phyloP scores from a whole-genome alignment of 1,140 invertebrate genomes.

The Ceratitis capitata region DNA sequence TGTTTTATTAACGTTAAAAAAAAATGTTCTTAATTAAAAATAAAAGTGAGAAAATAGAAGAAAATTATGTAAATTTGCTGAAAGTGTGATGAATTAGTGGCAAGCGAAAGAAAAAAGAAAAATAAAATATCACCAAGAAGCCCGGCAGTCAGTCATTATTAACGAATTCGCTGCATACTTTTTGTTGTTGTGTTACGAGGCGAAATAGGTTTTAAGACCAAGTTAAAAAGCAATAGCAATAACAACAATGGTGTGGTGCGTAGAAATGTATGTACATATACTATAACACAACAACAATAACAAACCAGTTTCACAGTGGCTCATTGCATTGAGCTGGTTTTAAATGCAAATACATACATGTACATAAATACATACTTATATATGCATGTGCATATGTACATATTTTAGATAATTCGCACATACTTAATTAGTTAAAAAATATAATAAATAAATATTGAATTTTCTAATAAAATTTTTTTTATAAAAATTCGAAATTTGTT shows the following conservation, averaged over 20 bases:
- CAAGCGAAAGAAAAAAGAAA: not conserved
- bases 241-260: not conserved
- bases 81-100: not conserved
- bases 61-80: not conserved
- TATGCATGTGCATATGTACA: not conserved
- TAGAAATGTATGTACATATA: too few species aligned
- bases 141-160: not conserved
- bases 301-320: slow-evolving; percentile 2
- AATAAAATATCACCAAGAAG: not conserved
- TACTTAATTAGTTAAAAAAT: not conserved
- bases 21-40: not conserved
- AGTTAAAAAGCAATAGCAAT: not conserved
- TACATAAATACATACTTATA: not conserved
- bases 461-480: not conserved
- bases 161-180: slow-evolving; percentile 16
- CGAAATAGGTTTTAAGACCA: slow-evolving; percentile 25
- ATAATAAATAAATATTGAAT: slow-evolving; percentile 15
- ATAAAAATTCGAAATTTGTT: not conserved
- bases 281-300: not conserved
- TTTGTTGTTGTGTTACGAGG: not conserved
- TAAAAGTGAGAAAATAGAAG: not conserved
- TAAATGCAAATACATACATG: not conserved
- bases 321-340: not conserved
- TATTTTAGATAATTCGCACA: not conserved
- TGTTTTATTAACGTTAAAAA: not conserved